These are phyloP conservation scores for Lochmaea capreae DNA, from an alignment of 2,888 invertebrate genomes.

Conservation along the genomic window DNA sequence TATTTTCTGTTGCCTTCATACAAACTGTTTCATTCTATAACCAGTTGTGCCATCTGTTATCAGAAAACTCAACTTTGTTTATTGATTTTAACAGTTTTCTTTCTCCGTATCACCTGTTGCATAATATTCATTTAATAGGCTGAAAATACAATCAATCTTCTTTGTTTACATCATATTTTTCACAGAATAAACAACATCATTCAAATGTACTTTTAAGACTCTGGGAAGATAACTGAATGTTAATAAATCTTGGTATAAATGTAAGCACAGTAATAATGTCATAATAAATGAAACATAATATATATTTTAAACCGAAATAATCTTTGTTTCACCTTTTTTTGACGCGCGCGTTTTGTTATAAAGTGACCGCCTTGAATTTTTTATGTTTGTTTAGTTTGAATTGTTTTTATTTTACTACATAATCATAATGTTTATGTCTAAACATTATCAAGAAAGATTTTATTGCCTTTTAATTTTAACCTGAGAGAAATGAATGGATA, in stretches of 20 bases:
- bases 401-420: not conserved
- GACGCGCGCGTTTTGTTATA: not conserved
- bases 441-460: not conserved
- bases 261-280: slow-evolving; percentile 15
- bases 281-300: slow-evolving; percentile 9
- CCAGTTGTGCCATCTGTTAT: slow-evolving; percentile 4
- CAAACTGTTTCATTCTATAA: not conserved
- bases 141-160: slow-evolving; percentile 5
- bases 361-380: not conserved
- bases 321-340: not conserved
- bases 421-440: not conserved
- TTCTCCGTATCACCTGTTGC: not conserved
- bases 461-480: not conserved
- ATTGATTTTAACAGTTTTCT: slow-evolving; percentile 1
- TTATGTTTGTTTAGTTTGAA: not conserved
- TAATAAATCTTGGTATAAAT: slow-evolving; percentile 18
- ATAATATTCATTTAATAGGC: not conserved
- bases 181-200: slow-evolving; percentile 6
- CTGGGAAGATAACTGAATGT: slow-evolving; percentile 5
- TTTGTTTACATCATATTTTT: slow-evolving; percentile 9
- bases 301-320: not conserved
- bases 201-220: slow-evolving; percentile 10
- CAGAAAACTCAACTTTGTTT: not conserved
- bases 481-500: not conserved
- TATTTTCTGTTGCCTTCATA: too few relatives aligned